Evolutionary conservation across 1,140 invertebrate species (phyloP).

Genomic region (Leptoteleia sp.): DNA sequence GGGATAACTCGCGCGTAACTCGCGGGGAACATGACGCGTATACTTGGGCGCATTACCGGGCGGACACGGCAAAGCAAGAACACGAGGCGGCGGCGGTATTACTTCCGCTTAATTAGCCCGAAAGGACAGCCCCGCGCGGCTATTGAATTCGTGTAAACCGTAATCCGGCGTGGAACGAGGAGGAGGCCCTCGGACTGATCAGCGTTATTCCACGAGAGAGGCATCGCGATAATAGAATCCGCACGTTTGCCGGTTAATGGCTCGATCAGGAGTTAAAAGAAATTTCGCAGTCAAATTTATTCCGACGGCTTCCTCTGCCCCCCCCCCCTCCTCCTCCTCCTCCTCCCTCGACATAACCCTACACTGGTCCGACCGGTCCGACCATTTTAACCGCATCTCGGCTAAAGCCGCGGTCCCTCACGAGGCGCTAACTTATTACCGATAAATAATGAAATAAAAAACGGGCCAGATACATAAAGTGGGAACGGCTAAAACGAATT

Average conservation of each 20-base stretch:
- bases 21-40: background rate
- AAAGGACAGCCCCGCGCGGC: conserved; percentile 47
- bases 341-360: conserved; percentile 50
- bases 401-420: conserved; percentile 38
- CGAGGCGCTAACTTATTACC: conserved; percentile 60
- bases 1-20: background rate
- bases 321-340: background rate
- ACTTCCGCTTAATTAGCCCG: conserved; percentile 75
- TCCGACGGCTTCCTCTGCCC: background rate
- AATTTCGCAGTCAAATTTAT: conserved; percentile 68
- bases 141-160: conserved; percentile 70
- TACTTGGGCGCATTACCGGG: conserved; percentile 1
- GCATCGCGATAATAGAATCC: too few relatives aligned
- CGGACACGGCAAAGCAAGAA: conserved; percentile 25
- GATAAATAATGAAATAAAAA: conserved; percentile 25
- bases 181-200: conserved; percentile 71
- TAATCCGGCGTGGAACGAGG: conserved; percentile 69
- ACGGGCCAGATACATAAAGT: too few relatives aligned
- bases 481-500: too few relatives aligned
- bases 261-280: conserved; percentile 55
- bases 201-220: conserved; percentile 27
- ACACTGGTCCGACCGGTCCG: conserved; percentile 56
- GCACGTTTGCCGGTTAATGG: too few relatives aligned
- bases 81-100: conserved; percentile 63
- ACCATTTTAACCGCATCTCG: conserved; percentile 44